Conservation (phyloP, 2,797 vertebrate genomes). For the Phalanger gymnotis region DNA sequence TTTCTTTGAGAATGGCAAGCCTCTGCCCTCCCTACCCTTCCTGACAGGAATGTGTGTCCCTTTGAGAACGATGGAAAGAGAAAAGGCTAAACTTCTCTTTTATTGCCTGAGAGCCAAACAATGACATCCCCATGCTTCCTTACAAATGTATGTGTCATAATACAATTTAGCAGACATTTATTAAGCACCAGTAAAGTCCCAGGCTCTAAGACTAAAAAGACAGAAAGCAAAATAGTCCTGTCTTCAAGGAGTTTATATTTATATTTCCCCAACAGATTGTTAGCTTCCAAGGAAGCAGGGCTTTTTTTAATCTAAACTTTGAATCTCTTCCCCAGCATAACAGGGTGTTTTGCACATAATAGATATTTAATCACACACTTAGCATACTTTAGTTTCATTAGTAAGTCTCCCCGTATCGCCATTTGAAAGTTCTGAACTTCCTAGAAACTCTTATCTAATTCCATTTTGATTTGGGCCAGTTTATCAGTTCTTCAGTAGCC, state of each 20-base stretch:
- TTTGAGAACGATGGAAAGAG: no score
- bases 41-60: not conserved
- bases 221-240: not conserved
- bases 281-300: not conserved
- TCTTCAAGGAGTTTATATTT: not conserved
- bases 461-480: not conserved
- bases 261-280: not conserved
- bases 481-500: not conserved
- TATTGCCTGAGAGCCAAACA: not conserved
- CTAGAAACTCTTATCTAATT: not conserved
- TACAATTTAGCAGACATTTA: not conserved
- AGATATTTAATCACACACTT: not conserved
- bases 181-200: not conserved
- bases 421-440: not conserved
- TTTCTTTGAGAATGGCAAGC: not conserved
- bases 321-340: not conserved
- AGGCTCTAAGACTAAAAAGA: not conserved
- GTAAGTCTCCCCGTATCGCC: not conserved
- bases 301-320: not conserved
- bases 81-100: not conserved
- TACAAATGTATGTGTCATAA: not conserved
- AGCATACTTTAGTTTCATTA: not conserved
- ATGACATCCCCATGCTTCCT: not conserved
- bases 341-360: not conserved
- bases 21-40: not conserved